Evolutionary conservation across 2,113 vertebrate species (phyloP), one percentile per base, ranked within the genome.

Genomic region (Peucedramus taeniatus): DNA sequence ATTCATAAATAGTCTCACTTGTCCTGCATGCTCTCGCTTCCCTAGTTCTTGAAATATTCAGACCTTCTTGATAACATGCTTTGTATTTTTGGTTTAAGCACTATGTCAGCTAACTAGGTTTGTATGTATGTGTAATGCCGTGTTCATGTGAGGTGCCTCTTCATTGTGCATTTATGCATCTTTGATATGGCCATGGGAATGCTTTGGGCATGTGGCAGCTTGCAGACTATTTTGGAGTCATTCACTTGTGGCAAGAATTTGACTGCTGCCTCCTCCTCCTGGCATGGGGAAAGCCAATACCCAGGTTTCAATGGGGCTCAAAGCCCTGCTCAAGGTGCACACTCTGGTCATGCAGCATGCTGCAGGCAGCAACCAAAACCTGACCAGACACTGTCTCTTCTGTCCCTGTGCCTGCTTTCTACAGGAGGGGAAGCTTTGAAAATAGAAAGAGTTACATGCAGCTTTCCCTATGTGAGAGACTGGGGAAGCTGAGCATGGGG

Each of bases 31-130:
- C 42, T 66, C 42, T 57, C 1, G 0, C 24, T 77, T 80, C 50
- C 37, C 42, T 54, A 14, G 45, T 63, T 80, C 63, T 74, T 90
- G 70, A 93, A 96, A 80, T 83, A 91, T 88, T 88, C 70, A 90
- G 85, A 27, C 26, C 45, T 82, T 89, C 60, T 76, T 77, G 42
- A 70, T 13, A 83, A 10, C 42, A n/a, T 77, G 18, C 39, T 88
- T 90, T 81, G 35, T 31, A 70, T 70, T 80, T 39, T 63, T 3
- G 0, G 18, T 77, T 94, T 69, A 74, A 79, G 51, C 33, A 28
- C 35, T 37, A 6, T 16, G 15, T 23, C 33, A 60, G n/a, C 30
- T 68, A 86, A 94, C 69, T 27, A 65, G 19, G 42, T 71, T 64
- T 64, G 50, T 18, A n/a, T 11, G 9, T 15, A 26, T 8, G 7